These are phyloP conservation scores for Caenorhabditis sp. DNA, from an alignment of 2,888 invertebrate species.

Conservation along the genomic window DNA sequence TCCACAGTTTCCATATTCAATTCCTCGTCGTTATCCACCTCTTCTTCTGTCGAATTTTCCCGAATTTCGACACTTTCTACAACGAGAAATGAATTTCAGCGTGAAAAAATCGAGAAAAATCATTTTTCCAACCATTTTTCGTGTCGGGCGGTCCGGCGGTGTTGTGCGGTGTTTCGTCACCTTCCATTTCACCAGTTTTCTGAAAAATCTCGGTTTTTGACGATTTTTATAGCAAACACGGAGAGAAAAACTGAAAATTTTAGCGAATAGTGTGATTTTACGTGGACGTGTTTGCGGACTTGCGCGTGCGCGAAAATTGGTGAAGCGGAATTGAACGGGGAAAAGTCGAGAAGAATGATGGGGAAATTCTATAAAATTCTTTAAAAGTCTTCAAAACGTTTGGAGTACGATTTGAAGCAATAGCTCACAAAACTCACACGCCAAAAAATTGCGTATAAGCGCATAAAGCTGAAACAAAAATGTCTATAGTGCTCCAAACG, in stretches of 20 bases:
- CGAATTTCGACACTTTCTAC: conserved; percentile 4
- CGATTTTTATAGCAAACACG: not conserved
- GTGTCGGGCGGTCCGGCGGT: conserved; percentile 15
- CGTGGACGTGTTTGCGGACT: conserved; percentile 39
- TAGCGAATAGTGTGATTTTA: conserved; percentile 3
- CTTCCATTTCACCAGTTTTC: conserved; percentile 16
- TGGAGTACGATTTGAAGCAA: too few relatives aligned
- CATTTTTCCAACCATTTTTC: conserved; percentile 15
- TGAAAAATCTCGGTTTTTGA: not conserved
- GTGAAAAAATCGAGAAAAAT: not conserved
- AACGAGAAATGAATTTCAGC: too few relatives aligned
- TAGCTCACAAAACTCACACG: too few relatives aligned
- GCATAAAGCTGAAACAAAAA: too few relatives aligned
- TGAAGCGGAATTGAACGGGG: not conserved
- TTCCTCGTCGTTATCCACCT: conserved; percentile 43
- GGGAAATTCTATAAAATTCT: too few relatives aligned
- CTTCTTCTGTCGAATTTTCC: conserved; percentile 29
- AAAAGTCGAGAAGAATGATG: too few relatives aligned
- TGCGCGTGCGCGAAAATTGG: not conserved
- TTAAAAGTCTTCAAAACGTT: too few relatives aligned
- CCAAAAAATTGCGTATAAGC: too few relatives aligned
- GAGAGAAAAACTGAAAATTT: not conserved
- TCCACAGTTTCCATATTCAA: conserved; percentile 57
- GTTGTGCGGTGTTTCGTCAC: conserved; percentile 31
- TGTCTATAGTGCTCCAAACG: too few relatives aligned